Base-by-base conservation (phyloP, 2,113 vertebrate genomes). In the Pedetes capensis region DNA sequence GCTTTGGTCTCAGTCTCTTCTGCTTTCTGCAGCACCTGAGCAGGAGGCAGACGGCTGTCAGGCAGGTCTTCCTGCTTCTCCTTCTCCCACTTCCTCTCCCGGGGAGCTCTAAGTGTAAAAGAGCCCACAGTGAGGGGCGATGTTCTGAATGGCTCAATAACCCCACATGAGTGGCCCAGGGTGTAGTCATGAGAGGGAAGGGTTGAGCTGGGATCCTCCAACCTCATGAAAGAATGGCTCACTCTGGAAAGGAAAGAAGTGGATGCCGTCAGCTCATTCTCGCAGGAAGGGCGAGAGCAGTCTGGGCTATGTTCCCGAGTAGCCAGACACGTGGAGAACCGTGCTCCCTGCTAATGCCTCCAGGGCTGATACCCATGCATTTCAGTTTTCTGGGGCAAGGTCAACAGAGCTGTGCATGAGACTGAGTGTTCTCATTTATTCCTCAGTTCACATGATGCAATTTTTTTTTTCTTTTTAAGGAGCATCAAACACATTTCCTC, bases 1-100 rank as follows among this genome's bases (percentile, higher is more conserved):
- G 66, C 8, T 23, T 57, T 72, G 76, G 44, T 44, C 34, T 71
- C 89, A 0, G 34, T 1, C 1, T n/a, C n/a, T 34, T 93, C 66
- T 1, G 4, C 5, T 10, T 78, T 61, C 7, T 0, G 3, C 17
- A 66, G 88, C 8, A 23, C 42, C 53, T 87, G 91, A 44, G 53
- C 47, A 0, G 0, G 8, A 2, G 22, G 32, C 2, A 5, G 0
- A 49, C 22, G 8, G 59, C 61, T 55, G 13, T 68, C 29, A 3
- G 82, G 61, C 55, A 12, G 59, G 1, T n/a, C 39, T 44, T 22
- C 92, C 7, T 75, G 53, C 44, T 94, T 66, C 86, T 29, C 84
- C 18, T 47, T 34, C 16, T 61, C 47, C 39, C 84, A 86, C 74
- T 57, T 66, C 6, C 39, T 84, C 42, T 89, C 96, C 2, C 10